Conservation (phyloP, 1,140 invertebrate genomes). For the Lepidostoma basale region DNA sequence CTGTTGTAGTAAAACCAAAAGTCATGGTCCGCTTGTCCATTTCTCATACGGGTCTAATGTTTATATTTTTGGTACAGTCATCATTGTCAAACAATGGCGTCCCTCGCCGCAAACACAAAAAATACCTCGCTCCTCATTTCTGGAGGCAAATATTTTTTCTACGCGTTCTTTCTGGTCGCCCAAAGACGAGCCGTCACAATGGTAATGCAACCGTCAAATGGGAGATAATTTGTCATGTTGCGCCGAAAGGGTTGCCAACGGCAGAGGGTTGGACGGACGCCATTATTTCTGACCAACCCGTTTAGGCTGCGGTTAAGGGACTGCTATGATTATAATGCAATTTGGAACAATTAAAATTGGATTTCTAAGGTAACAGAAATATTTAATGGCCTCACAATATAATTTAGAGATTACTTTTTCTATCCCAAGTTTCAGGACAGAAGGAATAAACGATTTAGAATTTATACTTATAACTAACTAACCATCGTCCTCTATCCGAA, state of each 20-base stretch:
- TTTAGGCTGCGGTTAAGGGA: no score
- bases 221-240: constrained; percentile 41
- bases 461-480: no score
- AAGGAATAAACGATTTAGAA: no score
- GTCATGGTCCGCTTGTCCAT: constrained; percentile 38
- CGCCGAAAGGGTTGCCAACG: constrained; percentile 31
- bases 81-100: constrained; percentile 44
- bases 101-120: constrained; percentile 29
- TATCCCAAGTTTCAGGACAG: no score
- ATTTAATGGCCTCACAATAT: no score
- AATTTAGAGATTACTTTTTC: no score
- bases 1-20: constrained; percentile 33
- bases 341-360: no score
- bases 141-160: constrained; percentile 16
- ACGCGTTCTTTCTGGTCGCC: not conserved
- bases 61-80: constrained; percentile 44
- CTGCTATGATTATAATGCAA: no score
- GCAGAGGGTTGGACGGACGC: no score
- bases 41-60: constrained; percentile 41
- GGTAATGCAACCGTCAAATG: constrained; percentile 31
- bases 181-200: constrained; percentile 29
- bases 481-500: no score
- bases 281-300: no score
- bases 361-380: no score
- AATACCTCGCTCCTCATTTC: constrained; percentile 10